Base-by-base conservation (phyloP, 53 echinoderm and acorn worm genomes). In the Mesocentrotus franciscanus region DNA sequence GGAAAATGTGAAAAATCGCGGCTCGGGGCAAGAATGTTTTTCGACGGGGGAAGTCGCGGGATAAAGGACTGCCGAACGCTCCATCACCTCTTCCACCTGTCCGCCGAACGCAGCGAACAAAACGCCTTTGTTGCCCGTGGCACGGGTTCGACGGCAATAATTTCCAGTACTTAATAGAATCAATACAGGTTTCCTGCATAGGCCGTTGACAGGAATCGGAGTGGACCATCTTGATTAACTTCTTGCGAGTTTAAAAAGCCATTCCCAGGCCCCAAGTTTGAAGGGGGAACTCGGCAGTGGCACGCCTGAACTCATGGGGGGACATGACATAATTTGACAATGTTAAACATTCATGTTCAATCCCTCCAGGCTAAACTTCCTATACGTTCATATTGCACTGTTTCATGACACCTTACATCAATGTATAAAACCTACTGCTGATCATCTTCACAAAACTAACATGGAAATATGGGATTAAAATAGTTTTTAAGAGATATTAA, bases 131-230 rank as follows among this genome's bases (percentile, higher is more conserved):
- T 93, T 93, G 94, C 94, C 94, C 16, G 83, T 93, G 94, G 94
- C 94, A 68, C 79, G 81, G 60, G 78, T 78, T 93, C 94, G 68
- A 93, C 94, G 61, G 94, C 94, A 78, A 93, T 93, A 93, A 93
- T 93, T 93, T 93, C 94, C 94, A 93, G 94, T 93, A 58, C 60
- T 93, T 93, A 93, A 93, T 79, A 93, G 94, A 93, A 93, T 93
- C 94, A 93, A 93, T 93, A 93, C 61, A 16, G 24, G 60, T 61
- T 93, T 93, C 94, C 94, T 93, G 94, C 78, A 36, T 26, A 93
- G 94, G 94, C 94, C 94, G 32, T 13, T 93, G 94, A 93, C 94
- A 36, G 83, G 78, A 81, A 55, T 79, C 13, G 56, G 74, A 70
- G 55, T 92, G 92, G 92, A 92, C 71, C 14, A 13, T 35, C 68